Base-by-base conservation (phyloP, 1,140 invertebrate genomes). In the Brachionus calyciflorus region DNA sequence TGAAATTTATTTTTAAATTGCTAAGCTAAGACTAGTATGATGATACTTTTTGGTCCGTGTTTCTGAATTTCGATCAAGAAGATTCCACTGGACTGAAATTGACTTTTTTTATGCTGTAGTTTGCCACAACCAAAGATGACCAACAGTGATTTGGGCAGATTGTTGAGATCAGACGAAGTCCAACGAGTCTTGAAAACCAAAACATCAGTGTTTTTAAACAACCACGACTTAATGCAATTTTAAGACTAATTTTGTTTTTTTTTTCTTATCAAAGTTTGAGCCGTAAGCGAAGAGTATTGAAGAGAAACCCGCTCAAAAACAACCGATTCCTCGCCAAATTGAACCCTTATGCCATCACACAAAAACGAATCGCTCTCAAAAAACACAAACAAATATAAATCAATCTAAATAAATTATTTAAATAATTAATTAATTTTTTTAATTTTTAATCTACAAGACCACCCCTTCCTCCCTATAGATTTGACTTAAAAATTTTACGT, bases 61-160 rank as follows among this genome's bases (percentile, higher is more conserved):
- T 46, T 46, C 44, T 46, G 44, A 46, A 46, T 46, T 14, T 46
- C 4, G 44, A 46, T 46, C 14, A 46, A 46, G 44, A 46, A 46
- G 44, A 46, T 37, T 46, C 44, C 44, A 46, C 14, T 46, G 9
- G n/a, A 14, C 44, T 46, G 44, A 46, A 46, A 14, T 46, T 46
- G 44, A 46, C 44, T 14, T 46, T n/a, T n/a, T n/a, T 76, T 53
- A 46, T 33, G 24, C 60, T 60, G n/a, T 3, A 87, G 84, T 85
- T 87, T 98, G 60, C 94, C 94, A 1, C 91, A 91, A 86, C 93
- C 94, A 30, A 98, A 96, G 86, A 99, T 99, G 96, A 89, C 92
- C 51, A 97, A 94, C 85, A 96, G 93, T 69, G 96, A 99, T 87
- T 87, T 99, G 78, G 88, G 89, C 21, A 89, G 93, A 79, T 87